Conservation (phyloP, 1,140 invertebrate genomes). For the Drosophila athabasca region DNA sequence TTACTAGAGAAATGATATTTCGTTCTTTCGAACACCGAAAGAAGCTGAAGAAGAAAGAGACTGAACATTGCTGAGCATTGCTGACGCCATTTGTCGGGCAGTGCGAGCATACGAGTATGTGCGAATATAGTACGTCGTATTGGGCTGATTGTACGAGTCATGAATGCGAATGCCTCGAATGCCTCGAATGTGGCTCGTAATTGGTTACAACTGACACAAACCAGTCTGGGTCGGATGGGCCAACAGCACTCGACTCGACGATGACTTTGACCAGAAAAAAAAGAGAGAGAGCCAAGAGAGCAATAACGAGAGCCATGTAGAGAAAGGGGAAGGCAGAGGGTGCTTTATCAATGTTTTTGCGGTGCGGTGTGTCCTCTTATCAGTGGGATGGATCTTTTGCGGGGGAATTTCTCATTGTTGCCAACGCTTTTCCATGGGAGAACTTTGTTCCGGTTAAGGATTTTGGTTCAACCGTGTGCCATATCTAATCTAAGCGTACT, state of each 20-base stretch:
- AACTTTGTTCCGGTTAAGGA: conserved; percentile 17
- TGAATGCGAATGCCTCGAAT: conserved; percentile 26
- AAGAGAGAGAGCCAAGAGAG: conserved; percentile 5
- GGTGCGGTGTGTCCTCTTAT: conserved; percentile 6
- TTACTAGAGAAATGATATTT: conserved; percentile 17
- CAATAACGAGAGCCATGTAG: neutral
- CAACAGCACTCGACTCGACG: conserved; percentile 14
- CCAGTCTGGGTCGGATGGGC: conserved; percentile 42
- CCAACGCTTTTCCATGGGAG: neutral
- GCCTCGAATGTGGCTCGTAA: conserved; percentile 26
- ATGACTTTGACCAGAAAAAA: conserved; percentile 5
- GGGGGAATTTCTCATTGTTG: neutral
- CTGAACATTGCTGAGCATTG: conserved; percentile 22
- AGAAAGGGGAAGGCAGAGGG: no score
- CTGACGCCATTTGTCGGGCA: conserved; percentile 30
- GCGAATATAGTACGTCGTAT: conserved; percentile 7
- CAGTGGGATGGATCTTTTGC: conserved; percentile 10
- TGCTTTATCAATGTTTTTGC: conserved; percentile 22
- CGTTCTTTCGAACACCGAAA: neutral
- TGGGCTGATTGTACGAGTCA: conserved; percentile 17
- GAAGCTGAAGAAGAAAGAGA: no score
- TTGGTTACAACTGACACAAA: conserved; percentile 51
- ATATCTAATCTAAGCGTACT: no score
- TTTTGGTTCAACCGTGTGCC: neutral
- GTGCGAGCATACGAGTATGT: no score